These are phyloP conservation scores for Ochotona curzoniae DNA, from an alignment of 2,113 vertebrate genomes.

Conservation along the genomic window DNA sequence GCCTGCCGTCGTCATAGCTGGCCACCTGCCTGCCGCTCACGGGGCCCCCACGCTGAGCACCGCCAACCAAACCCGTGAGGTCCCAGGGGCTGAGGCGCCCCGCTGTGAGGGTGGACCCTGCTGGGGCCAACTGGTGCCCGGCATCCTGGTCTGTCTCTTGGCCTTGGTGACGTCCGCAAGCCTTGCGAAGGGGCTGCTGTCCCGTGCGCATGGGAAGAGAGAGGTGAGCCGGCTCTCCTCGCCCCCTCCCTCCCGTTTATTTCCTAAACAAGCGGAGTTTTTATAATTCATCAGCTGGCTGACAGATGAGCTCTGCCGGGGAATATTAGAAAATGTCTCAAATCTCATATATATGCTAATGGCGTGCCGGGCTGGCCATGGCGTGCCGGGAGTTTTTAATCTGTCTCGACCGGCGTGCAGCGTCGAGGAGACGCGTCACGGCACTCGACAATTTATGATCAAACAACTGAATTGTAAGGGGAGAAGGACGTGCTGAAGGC, in stretches of 20 bases:
- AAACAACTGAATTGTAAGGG: constrained; percentile 93
- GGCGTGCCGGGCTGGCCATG: constrained; percentile 95
- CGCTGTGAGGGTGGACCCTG: too few relatives aligned
- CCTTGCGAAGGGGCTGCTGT: background rate
- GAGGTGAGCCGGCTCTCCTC: constrained; percentile 62
- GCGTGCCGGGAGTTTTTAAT: constrained; percentile 96
- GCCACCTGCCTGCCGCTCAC: too few relatives aligned
- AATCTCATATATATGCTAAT: constrained; percentile 99
- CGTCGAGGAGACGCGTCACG: constrained; percentile 97
- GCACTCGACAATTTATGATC: constrained; percentile 97
- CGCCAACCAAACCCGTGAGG: too few relatives aligned
- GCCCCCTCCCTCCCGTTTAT: constrained; percentile 75
- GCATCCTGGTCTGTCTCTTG: background rate
- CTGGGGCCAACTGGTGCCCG: too few relatives aligned
- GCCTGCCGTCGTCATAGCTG: too few relatives aligned
- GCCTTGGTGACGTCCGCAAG: background rate
- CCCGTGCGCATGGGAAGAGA: constrained; percentile 48
- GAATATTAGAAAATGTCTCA: constrained; percentile 99
- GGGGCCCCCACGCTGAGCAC: too few relatives aligned
- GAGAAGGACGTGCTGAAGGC: constrained; percentile 88
- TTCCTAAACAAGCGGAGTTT: constrained; percentile 98
- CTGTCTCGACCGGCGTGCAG: constrained; percentile 97
- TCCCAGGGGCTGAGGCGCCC: too few relatives aligned
- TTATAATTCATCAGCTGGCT: constrained; percentile 99
- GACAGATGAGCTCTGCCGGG: constrained; percentile 99